Percentiles rank a stretch among this genome's conserved stretches.
Evolutionary conservation across 2,888 invertebrate genomes (phyloP).

Genomic region (Scaptomyza flava): DNA sequence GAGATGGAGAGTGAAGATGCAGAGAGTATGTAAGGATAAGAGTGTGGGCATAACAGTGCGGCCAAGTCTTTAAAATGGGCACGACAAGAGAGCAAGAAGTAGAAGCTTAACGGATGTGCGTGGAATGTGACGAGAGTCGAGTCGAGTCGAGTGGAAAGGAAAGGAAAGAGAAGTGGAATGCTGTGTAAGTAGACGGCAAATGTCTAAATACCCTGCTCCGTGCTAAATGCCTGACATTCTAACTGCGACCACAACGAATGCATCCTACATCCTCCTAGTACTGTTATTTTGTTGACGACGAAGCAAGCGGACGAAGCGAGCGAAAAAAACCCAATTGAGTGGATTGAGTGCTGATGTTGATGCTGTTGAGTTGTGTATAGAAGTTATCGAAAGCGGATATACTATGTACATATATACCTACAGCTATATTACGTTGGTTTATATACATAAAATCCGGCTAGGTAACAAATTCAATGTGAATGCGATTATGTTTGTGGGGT

Average conservation of each 20-base stretch:
- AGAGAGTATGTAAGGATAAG: background rate
- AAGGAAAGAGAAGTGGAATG: background rate
- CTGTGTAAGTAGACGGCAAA: conserved; percentile 68
- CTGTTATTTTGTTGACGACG: conserved; percentile 3
- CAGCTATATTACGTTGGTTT: too few relatives aligned
- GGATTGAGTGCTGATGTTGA: conserved; percentile 13
- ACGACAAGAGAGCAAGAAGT: conserved; percentile 28
- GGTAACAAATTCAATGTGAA: background rate
- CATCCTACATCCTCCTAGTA: conserved; percentile 1
- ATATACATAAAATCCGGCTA: conserved; percentile 1
- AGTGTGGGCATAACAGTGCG: conserved; percentile 30
- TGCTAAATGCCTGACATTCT: conserved; percentile 75
- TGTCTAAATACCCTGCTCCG: conserved; percentile 77
- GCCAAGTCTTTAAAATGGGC: conserved; percentile 49
- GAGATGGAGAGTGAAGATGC: conserved; percentile 14
- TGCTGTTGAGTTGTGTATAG: conserved; percentile 1
- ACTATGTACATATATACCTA: background rate
- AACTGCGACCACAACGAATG: conserved; percentile 64
- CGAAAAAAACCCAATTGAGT: conserved; percentile 5
- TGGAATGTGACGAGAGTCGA: conserved; percentile 57
- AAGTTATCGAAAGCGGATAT: conserved; percentile 9
- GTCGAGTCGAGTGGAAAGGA: background rate
- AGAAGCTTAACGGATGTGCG: conserved; percentile 62
- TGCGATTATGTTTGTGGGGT: conserved; percentile 6
- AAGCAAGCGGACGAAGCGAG: background rate